Evolutionary conservation across 2,888 invertebrate species (phyloP).

Genomic region (Scaeva pyrastri): DNA sequence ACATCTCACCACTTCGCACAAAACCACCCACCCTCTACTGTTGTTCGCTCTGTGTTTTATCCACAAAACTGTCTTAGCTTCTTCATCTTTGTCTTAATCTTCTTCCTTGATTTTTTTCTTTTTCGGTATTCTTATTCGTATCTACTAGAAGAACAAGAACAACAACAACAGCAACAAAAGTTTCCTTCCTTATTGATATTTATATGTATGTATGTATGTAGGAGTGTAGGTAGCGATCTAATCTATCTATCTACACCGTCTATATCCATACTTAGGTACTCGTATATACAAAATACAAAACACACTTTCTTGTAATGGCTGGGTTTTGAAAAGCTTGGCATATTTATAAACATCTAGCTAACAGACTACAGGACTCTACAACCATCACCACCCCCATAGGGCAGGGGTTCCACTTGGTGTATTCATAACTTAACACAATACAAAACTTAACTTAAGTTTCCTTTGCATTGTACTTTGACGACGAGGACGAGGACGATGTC

Average conservation of each 20-base stretch:
- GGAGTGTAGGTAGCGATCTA: neutral
- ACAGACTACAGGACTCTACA: neutral
- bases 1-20: slow-evolving; percentile 6
- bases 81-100: slow-evolving; percentile 38
- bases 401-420: slow-evolving; percentile 63
- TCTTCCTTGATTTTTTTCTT: slow-evolving; percentile 31
- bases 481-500: neutral
- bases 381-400: slow-evolving; percentile 15
- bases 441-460: slow-evolving; percentile 74
- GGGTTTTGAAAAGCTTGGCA: slow-evolving; percentile 38
- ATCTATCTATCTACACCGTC: too few relatives aligned
- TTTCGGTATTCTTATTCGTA: too few relatives aligned
- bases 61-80: slow-evolving; percentile 46
- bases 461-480: slow-evolving; percentile 55
- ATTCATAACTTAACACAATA: slow-evolving; percentile 75
- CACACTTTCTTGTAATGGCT: slow-evolving; percentile 55
- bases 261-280: too few relatives aligned
- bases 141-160: neutral
- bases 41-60: slow-evolving; percentile 17
- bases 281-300: neutral
- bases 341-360: slow-evolving; percentile 28
- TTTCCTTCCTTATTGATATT: slow-evolving; percentile 37
- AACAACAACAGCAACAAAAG: slow-evolving; percentile 39
- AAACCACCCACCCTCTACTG: neutral
- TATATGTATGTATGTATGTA: too few relatives aligned